These are phyloP conservation scores for Atrina japonica DNA, from an alignment of 2,888 invertebrate species.

Conservation along the genomic window DNA sequence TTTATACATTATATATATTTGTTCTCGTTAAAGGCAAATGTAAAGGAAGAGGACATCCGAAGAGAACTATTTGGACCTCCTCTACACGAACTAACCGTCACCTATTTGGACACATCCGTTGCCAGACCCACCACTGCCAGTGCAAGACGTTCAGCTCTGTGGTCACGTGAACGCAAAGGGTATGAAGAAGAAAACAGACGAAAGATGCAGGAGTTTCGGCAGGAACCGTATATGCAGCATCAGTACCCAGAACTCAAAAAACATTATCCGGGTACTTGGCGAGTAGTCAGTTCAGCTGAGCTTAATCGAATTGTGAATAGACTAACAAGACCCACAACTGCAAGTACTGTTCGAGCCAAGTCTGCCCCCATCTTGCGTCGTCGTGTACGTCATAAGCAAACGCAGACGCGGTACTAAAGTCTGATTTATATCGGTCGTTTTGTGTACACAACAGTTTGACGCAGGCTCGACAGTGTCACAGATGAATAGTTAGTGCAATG, in stretches of 20 bases:
- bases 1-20: too few species aligned
- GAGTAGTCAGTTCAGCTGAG: constrained; percentile 51
- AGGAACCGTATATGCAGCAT: constrained; percentile 57
- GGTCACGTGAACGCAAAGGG: constrained; percentile 65
- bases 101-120: constrained; percentile 55
- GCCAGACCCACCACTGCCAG: constrained; percentile 64
- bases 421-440: too few species aligned
- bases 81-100: constrained; percentile 46
- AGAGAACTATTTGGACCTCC: constrained; percentile 52
- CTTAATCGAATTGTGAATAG: constrained; percentile 57
- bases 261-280: constrained; percentile 72
- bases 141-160: constrained; percentile 64
- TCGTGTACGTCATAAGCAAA: constrained; percentile 2
- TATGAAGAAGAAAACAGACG: constrained; percentile 59
- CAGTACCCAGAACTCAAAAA: constrained; percentile 64
- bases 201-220: constrained; percentile 56
- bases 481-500: too few species aligned
- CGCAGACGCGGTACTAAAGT: background rate
- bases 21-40: constrained; percentile 12
- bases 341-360: constrained; percentile 29
- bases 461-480: too few species aligned
- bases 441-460: too few species aligned
- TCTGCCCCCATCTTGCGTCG: constrained; percentile 19
- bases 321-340: constrained; percentile 57
- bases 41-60: constrained; percentile 52